phyloP scores from a whole-genome alignment of 2,888 invertebrate species.

The Eubasilissa splendida region DNA sequence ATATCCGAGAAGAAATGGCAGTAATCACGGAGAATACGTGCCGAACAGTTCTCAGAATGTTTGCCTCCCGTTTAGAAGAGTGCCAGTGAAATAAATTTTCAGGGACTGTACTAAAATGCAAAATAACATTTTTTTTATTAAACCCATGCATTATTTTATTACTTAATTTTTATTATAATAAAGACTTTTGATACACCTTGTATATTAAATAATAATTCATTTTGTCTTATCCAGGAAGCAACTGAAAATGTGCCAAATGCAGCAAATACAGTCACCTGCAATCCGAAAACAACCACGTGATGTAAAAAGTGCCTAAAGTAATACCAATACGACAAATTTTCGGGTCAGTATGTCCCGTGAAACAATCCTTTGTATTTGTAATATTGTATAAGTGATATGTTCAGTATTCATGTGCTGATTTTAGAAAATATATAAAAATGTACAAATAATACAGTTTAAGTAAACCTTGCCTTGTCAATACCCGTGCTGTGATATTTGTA shows the following conservation, averaged over 20 bases:
- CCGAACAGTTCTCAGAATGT: too few relatives aligned
- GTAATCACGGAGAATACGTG: too few relatives aligned
- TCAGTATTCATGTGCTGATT: slow-evolving; percentile 15
- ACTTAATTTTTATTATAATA: too few relatives aligned
- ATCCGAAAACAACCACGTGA: neutral
- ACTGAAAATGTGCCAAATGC: slow-evolving; percentile 1
- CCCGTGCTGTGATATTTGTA: slow-evolving; percentile 54
- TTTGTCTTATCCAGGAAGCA: neutral
- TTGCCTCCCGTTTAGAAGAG: too few relatives aligned
- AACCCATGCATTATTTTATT: too few relatives aligned
- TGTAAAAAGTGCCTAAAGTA: slow-evolving; percentile 12
- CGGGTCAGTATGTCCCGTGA: neutral
- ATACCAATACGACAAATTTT: neutral
- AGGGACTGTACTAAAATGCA: too few relatives aligned
- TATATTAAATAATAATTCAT: neutral
- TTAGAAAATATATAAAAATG: slow-evolving; percentile 23
- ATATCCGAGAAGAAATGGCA: too few relatives aligned
- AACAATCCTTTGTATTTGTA: neutral
- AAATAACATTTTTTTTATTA: too few relatives aligned
- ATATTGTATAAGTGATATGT: slow-evolving; percentile 5
- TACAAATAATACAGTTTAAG: slow-evolving; percentile 40
- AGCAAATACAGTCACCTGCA: neutral
- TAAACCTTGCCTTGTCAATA: slow-evolving; percentile 48
- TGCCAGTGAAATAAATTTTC: too few relatives aligned
- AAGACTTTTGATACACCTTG: too few relatives aligned